These are phyloP conservation scores for Elgaria multicarinata DNA, from an alignment of 2,113 vertebrate species.

Conservation along the genomic window DNA sequence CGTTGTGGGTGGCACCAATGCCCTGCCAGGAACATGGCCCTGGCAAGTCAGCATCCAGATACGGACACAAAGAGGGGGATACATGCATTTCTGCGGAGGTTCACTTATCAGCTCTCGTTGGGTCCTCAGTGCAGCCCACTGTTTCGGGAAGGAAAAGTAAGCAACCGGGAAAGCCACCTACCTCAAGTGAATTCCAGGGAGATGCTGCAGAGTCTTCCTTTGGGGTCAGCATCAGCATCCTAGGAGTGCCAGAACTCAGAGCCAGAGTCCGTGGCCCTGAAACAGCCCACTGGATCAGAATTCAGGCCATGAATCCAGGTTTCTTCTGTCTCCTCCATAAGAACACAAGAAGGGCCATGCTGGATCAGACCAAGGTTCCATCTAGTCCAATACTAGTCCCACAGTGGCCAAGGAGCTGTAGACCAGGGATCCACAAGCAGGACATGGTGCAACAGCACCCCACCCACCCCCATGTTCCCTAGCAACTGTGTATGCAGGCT, in stretches of 20 bases:
- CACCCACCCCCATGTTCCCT: too few relatives aligned
- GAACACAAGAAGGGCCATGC: too few relatives aligned
- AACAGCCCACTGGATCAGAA: too few relatives aligned
- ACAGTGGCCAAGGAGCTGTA: too few relatives aligned
- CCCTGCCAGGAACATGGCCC: slow-evolving; percentile 49
- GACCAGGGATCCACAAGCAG: too few relatives aligned
- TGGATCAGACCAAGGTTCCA: not conserved
- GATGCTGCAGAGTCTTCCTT: not conserved
- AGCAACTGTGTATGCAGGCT: too few relatives aligned
- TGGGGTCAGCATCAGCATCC: not conserved
- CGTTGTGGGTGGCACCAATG: not conserved
- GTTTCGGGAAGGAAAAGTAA: not conserved
- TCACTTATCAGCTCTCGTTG: slow-evolving; percentile 41
- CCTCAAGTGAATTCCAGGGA: not conserved
- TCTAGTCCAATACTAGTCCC: too few relatives aligned
- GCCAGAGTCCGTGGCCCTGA: not conserved
- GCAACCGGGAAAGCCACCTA: not conserved
- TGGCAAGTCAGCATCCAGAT: slow-evolving; percentile 55
- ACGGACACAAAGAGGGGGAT: not conserved
- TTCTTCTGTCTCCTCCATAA: too few relatives aligned
- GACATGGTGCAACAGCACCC: too few relatives aligned
- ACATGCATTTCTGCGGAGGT: slow-evolving; percentile 41
- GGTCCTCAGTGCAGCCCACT: slow-evolving; percentile 57
- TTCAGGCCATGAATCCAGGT: too few relatives aligned
- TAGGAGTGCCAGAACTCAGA: not conserved